Base-by-base conservation (phyloP, 2,888 invertebrate species). In the Tachina grossa region DNA sequence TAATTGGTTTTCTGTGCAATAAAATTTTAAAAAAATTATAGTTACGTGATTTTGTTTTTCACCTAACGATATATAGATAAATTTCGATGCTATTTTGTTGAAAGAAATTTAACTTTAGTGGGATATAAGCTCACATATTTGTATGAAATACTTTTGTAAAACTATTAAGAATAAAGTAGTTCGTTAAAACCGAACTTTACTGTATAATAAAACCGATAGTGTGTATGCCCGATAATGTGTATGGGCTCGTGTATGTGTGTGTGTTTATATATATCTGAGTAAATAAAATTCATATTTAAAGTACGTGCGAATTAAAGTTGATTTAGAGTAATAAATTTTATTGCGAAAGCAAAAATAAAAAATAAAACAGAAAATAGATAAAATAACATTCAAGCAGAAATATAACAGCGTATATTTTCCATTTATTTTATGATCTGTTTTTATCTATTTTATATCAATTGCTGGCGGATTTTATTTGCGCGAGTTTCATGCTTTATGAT, bases 251-350 rank as follows among this genome's bases (percentile, higher is more conserved):
- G 3, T 3, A 41, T 55, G 61, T 43, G 31, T 57, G 19, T 19
- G 16, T 65, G 14, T 80, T 14, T 66, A 14, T 51, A 14, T 31
- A 9, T n/a, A n/a, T 47, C n/a, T 47, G 43, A 19, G 14, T 13
- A 49, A 45, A 66, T 79, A n/a, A 83, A 78, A 68, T 83, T 78
- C 78, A 51, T 78, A 71, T 85, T 63, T 82, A 57, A 78, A 85
- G 39, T 74, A 74, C 78, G 63, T 85, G 78, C 19, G 69, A 75
- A 78, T 78, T 82, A 74, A 74, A 59, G 74, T 77, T 81, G 77
- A 84, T 81, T 71, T 84, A 14, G 9, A 53, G 55, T 72, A 84
- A 77, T 81, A 84, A 81, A 80, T 66, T 66, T 71, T 61, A 76
- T 74, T 75, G 53, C 59, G 61, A 59, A 59, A 59, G 49, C 41